Base-by-base conservation (phyloP, 2,113 vertebrate genomes). In the Vanacampus margaritifer region DNA sequence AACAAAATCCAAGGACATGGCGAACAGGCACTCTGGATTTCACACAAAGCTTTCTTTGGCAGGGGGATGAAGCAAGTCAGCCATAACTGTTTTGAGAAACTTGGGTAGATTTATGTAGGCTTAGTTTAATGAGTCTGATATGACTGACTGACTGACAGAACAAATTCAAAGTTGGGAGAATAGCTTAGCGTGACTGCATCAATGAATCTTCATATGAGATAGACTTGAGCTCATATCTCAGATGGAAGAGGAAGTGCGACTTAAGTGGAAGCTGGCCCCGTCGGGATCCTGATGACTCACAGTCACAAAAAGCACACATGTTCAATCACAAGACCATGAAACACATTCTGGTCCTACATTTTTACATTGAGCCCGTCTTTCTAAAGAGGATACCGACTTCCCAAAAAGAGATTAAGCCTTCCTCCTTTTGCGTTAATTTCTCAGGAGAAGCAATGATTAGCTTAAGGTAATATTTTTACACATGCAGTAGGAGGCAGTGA, bases 21-120 rank as follows among this genome's bases (percentile, higher is more conserved):
- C 85, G 73, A 76, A 45, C 78, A 80, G 76, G 67, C 67, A 84
- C 36, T 82, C n/a, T 41, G 46, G 81, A 84, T 87, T 88, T 84
- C 64, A 76, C 65, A 80, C 67, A 86, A 82, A 85, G 72, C 86
- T 73, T 80, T 85, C 65, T 77, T 79, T 73, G 78, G 71, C 75
- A 35, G 62, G 80, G 74, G 76, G 87, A 86, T 84, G 76, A 80
- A 71, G 48, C 78, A 72, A 87, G 83, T 68, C 75, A 84, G 73
- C 67, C 79, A 69, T 69, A 82, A 82, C 86, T 77, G 66, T 37
- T 12, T 62, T 57, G 75, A 74, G 73, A 68, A 64, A 77, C 69
- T 83, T 73, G 71, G 82, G 21, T 53, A 84, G 79, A 88, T 88
- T 86, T 83, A 77, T 78, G 82, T 66, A 69, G 65, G 82, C 75